These are phyloP conservation scores for Apotomis capreana DNA, from an alignment of 2,888 invertebrate species.

Conservation along the genomic window DNA sequence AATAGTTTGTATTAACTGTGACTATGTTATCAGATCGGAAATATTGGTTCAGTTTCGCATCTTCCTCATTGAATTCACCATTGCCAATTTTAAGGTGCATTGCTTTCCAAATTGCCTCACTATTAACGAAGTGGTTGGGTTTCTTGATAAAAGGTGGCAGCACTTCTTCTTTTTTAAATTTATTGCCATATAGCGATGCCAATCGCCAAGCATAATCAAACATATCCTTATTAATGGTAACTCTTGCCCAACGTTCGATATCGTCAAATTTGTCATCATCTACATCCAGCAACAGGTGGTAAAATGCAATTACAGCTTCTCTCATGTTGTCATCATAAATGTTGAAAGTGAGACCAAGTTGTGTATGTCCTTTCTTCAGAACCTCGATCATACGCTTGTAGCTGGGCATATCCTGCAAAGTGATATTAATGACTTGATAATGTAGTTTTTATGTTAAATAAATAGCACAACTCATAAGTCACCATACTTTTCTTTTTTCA, in stretches of 20 bases:
- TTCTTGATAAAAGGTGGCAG: slow-evolving; percentile 78
- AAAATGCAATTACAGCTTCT: slow-evolving; percentile 73
- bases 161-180: slow-evolving; percentile 50
- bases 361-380: slow-evolving; percentile 58
- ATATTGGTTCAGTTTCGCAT: slow-evolving; percentile 58
- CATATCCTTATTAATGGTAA: slow-evolving; percentile 77
- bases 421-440: not conserved
- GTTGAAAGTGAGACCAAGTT: slow-evolving; percentile 73
- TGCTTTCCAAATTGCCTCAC: slow-evolving; percentile 70
- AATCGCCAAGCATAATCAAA: slow-evolving; percentile 74
- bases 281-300: slow-evolving; percentile 69
- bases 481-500: too few species aligned
- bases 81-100: slow-evolving; percentile 59
- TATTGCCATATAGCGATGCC: slow-evolving; percentile 68
- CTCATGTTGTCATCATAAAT: slow-evolving; percentile 77
- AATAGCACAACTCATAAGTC: too few species aligned
- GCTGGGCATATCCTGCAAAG: slow-evolving; percentile 61
- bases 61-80: slow-evolving; percentile 52
- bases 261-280: slow-evolving; percentile 63
- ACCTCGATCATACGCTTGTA: slow-evolving; percentile 56
- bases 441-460: too few species aligned
- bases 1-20: slow-evolving; percentile 71
- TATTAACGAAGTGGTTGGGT: slow-evolving; percentile 70
- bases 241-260: slow-evolving; percentile 67
- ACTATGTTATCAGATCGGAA: slow-evolving; percentile 55